Evolutionary conservation across 2,797 vertebrate genomes (phyloP).

Genomic region (Coracias cyanogaster): DNA sequence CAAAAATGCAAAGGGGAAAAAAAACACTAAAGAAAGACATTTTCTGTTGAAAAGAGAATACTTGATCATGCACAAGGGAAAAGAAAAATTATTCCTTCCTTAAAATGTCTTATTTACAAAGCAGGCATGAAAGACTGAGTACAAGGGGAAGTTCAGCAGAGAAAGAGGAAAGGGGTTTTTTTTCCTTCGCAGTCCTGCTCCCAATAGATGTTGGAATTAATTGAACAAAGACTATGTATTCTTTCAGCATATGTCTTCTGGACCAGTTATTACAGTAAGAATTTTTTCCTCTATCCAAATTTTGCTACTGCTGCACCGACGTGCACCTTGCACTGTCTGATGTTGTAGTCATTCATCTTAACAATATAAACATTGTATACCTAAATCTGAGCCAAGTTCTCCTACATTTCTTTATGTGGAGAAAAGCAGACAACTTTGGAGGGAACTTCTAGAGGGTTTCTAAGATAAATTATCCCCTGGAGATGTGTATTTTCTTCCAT

Average conservation of each 20-base stretch:
- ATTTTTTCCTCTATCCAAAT: not conserved
- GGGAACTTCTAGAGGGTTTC: not conserved
- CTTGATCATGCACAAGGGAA: not conserved
- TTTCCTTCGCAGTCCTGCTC: not conserved
- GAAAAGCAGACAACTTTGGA: not conserved
- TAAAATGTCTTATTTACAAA: not conserved
- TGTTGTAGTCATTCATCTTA: fast-evolving
- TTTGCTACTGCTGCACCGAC: not conserved
- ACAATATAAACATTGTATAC: too few relatives aligned
- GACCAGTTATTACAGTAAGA: not conserved
- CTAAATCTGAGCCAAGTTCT: not conserved
- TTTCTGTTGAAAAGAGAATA: not conserved
- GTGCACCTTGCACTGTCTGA: not conserved
- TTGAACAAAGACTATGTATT: not conserved
- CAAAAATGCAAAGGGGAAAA: not conserved
- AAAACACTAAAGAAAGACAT: not conserved
- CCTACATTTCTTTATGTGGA: not conserved
- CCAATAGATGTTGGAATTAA: not conserved
- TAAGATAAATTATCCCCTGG: not conserved
- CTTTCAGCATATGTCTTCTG: not conserved
- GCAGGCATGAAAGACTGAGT: not conserved
- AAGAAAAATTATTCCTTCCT: not conserved
- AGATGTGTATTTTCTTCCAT: fast-evolving
- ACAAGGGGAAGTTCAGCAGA: not conserved
- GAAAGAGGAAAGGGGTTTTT: not conserved